Evolutionary conservation across 1,140 invertebrate species (phyloP), one percentile per base, ranked within the genome.

Genomic region (Microvelia longipes): DNA sequence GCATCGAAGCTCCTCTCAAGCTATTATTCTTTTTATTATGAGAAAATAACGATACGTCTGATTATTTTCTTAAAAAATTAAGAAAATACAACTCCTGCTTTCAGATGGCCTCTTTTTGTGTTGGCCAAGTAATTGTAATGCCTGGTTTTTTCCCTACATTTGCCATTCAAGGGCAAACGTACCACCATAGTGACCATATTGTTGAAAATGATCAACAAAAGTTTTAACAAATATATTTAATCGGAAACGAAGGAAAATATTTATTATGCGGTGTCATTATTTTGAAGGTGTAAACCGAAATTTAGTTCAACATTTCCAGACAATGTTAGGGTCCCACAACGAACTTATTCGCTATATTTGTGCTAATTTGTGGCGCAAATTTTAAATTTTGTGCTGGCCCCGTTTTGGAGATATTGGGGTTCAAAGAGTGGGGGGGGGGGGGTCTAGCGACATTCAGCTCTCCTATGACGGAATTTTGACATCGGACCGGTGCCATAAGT

Each of bases 101-200:
- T 50, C 35, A 50, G 35, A 50, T 50, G 35, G 19, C 35, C 35
- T 50, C 35, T 50, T 50, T 50, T 50, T 5, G 35, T 50, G 35
- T 50, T 50, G 35, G 19, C 35, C 35, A 50, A 50, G 35, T 11
- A 50, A 50, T 50, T 50, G 35, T 19, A 50, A 50, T 50, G 19
- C 35, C 35, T 50, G 19, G 35, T 50, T 50, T 50, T 50, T 50
- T 19, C 35, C 35, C 35, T 65, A 79, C 77, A 70, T 82, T 81
- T 72, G 80, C 80, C 75, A 77, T 82, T 63, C 78, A 82, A 77
- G 80, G 82, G 29, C 79, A 82, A 73, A 74, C 82, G 24, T 83
- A 82, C 73, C 80, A 82, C 74, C 71, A 69, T 73, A 76, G 78
- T 64, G 79, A 76, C n/a, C 77, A 76, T 74, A 64, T 81, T 66